Conservation (phyloP, 2,797 vertebrate genomes). For the Myotis myotis region DNA sequence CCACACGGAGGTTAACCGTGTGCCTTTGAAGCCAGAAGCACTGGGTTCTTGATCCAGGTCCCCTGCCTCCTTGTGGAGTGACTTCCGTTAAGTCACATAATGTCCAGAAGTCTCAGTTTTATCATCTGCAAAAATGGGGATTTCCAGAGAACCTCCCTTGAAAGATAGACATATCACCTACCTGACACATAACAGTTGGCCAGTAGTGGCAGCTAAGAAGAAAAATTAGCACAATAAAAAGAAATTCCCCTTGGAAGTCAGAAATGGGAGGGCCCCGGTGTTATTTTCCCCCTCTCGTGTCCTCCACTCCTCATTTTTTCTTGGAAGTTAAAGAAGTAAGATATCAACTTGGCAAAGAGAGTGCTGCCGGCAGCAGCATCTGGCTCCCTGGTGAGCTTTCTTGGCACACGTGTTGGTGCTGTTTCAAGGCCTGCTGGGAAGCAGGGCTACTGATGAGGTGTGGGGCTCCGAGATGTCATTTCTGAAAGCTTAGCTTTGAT, state of each 20-base stretch:
- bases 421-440: neutral
- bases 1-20: neutral
- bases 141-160: neutral
- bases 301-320: neutral
- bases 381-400: constrained; percentile 9
- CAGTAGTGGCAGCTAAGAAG: neutral
- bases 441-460: neutral
- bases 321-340: constrained; percentile 48
- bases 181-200: neutral
- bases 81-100: neutral
- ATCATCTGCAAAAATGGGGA: neutral
- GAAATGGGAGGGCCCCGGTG: neutral
- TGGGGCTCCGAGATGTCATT: constrained; percentile 40
- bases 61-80: neutral
- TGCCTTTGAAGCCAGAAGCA: neutral
- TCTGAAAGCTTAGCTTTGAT: constrained; percentile 4
- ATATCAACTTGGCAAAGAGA: constrained; percentile 13
- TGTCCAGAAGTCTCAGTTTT: neutral
- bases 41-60: neutral
- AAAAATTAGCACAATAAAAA: neutral
- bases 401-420: neutral
- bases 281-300: neutral
- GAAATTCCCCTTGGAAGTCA: neutral
- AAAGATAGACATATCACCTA: neutral
- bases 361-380: neutral